Conservation (phyloP, 1,140 invertebrate genomes). For the Mactra quadrangularis region DNA sequence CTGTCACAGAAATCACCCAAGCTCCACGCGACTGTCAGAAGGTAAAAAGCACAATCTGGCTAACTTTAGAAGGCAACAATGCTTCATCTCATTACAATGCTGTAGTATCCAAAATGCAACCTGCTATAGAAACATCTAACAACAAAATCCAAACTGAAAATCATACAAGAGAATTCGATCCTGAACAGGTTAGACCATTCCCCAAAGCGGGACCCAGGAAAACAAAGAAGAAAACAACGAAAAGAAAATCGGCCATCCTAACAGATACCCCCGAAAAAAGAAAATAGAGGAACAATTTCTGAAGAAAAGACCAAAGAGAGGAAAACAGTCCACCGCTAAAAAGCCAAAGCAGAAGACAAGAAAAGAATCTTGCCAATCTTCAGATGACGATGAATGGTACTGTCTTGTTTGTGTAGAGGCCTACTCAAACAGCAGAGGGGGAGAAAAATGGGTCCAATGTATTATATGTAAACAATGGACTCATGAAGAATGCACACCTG, state of each 20-base stretch:
- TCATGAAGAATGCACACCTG: not conserved
- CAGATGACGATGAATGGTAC: conserved; percentile 17
- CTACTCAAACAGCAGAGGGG: conserved; percentile 3
- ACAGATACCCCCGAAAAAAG: conserved; percentile 28
- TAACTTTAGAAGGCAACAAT: no score
- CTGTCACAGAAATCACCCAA: no score
- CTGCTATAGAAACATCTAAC: no score
- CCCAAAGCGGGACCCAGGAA: conserved; percentile 4
- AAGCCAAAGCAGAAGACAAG: not conserved
- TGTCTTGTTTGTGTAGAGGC: not conserved
- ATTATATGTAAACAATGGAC: not conserved
- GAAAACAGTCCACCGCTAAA: not conserved
- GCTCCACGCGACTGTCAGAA: no score
- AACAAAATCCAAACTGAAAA: no score
- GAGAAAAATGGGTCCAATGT: conserved; percentile 15
- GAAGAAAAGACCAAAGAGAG: not conserved
- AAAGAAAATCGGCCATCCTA: not conserved
- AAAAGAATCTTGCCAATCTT: not conserved
- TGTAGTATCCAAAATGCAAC: no score
- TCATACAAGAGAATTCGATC: conserved; percentile 28
- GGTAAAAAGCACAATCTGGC: no score
- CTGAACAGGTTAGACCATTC: conserved; percentile 28
- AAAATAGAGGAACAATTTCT: not conserved
- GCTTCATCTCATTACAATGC: no score
- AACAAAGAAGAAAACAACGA: conserved; percentile 2